Evolutionary conservation across 2,113 vertebrate genomes (phyloP).

Genomic region (Clarias magur): DNA sequence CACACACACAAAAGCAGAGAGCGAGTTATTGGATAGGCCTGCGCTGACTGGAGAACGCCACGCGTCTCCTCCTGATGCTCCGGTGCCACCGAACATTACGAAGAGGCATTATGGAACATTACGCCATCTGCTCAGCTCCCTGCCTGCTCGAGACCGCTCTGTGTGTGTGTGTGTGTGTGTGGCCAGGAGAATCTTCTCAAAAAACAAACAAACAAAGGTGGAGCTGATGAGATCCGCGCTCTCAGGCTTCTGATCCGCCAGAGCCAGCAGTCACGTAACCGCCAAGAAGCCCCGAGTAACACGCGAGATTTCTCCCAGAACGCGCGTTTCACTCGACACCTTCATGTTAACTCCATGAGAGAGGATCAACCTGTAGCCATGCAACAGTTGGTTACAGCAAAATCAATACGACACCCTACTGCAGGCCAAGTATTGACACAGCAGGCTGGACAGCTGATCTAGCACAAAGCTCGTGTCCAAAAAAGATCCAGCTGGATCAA

Average conservation of each 20-base stretch:
- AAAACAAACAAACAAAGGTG: not conserved
- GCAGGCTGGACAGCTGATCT: constrained; percentile 53
- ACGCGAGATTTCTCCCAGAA: not conserved
- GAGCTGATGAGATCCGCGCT: not conserved
- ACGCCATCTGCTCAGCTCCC: constrained; percentile 55
- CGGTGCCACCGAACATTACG: constrained; percentile 41
- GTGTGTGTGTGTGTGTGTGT: not conserved
- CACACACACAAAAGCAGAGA: constrained; percentile 6
- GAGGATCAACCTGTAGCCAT: constrained; percentile 56
- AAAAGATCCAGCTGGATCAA: constrained; percentile 53
- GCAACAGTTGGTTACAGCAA: constrained; percentile 61
- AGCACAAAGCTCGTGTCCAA: constrained; percentile 56
- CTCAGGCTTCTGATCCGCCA: not conserved
- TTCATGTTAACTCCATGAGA: constrained; percentile 35
- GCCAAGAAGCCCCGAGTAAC: not conserved
- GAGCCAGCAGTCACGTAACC: not conserved
- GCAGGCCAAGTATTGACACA: constrained; percentile 60
- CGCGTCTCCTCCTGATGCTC: constrained; percentile 32
- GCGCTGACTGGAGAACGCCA: constrained; percentile 34
- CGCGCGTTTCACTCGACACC: not conserved
- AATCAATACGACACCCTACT: constrained; percentile 55
- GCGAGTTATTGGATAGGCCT: constrained; percentile 26
- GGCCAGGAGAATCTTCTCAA: not conserved
- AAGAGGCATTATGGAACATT: constrained; percentile 43
- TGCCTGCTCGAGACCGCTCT: not conserved